Conservation (phyloP, 2,113 vertebrate genomes). For the Pagrus major region DNA sequence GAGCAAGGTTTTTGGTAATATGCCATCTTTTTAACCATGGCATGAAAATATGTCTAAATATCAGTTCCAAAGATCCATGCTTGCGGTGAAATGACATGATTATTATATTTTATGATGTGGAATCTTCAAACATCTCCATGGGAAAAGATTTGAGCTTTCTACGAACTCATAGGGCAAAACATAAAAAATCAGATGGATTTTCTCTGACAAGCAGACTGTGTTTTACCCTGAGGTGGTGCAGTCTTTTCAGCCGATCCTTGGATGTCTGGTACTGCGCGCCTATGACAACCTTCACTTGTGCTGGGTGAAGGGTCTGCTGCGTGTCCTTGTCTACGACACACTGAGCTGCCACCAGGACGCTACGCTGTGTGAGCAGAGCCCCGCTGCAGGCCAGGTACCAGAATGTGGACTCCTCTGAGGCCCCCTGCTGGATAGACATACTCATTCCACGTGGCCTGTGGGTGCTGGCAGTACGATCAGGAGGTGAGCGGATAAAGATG, state of each 20-base stretch:
- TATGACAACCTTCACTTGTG: conserved; percentile 89
- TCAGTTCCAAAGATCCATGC: neutral
- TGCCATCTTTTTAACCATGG: neutral
- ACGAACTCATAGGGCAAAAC: neutral
- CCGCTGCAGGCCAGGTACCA: conserved; percentile 94
- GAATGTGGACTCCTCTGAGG: conserved; percentile 69
- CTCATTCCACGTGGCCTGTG: neutral
- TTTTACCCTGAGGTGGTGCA: conserved; percentile 88
- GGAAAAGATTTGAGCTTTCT: neutral
- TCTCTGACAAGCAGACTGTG: neutral
- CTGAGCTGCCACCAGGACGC: conserved; percentile 90
- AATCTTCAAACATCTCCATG: neutral
- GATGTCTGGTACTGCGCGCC: conserved; percentile 86
- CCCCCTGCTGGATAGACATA: conserved; percentile 50
- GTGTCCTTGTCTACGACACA: conserved; percentile 89
- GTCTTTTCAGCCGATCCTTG: conserved; percentile 84
- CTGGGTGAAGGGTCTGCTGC: conserved; percentile 80
- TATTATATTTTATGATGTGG: neutral
- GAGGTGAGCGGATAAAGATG: conserved; percentile 86
- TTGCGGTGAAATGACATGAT: neutral
- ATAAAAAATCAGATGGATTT: neutral
- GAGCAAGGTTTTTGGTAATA: neutral
- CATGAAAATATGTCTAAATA: neutral
- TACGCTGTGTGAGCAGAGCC: conserved; percentile 89
- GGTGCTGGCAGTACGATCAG: conserved; percentile 64